Conservation (phyloP, 1,140 invertebrate genomes). For the Penaeus indicus region DNA sequence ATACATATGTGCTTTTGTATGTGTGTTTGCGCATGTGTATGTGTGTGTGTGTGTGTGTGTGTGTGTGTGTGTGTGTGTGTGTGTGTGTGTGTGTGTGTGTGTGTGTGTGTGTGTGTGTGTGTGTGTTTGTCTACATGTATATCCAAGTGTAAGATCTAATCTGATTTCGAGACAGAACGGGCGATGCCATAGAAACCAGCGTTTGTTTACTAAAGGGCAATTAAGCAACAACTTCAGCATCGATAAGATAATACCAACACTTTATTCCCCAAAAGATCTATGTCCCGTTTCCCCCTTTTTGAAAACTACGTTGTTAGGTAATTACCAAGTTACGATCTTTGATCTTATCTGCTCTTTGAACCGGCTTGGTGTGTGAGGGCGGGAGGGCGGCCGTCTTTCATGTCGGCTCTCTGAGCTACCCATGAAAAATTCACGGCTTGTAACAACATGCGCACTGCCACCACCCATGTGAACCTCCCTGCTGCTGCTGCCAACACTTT, state of each 20-base stretch:
- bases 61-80: neutral
- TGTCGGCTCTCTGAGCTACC: neutral
- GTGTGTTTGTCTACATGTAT: neutral
- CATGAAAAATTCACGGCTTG: constrained; percentile 45
- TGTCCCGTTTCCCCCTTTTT: no score
- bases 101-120: neutral
- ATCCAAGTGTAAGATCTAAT: neutral
- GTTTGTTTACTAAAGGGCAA: no score
- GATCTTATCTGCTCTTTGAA: neutral
- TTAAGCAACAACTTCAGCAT: no score
- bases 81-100: neutral
- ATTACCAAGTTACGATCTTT: no score
- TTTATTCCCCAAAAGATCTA: no score
- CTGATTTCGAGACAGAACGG: neutral
- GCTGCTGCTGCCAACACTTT: no score
- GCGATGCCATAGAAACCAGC: no score
- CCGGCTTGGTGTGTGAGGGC: neutral
- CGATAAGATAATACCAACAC: no score
- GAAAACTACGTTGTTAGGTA: no score
- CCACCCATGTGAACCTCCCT: neutral
- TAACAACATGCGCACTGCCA: constrained; percentile 27
- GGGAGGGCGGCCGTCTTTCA: constrained; percentile 17
- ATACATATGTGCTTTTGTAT: neutral
- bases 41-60: neutral
- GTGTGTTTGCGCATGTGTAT: neutral